phyloP scores from a whole-genome alignment of 1,140 invertebrate species.

The Littorina saxatilis region DNA sequence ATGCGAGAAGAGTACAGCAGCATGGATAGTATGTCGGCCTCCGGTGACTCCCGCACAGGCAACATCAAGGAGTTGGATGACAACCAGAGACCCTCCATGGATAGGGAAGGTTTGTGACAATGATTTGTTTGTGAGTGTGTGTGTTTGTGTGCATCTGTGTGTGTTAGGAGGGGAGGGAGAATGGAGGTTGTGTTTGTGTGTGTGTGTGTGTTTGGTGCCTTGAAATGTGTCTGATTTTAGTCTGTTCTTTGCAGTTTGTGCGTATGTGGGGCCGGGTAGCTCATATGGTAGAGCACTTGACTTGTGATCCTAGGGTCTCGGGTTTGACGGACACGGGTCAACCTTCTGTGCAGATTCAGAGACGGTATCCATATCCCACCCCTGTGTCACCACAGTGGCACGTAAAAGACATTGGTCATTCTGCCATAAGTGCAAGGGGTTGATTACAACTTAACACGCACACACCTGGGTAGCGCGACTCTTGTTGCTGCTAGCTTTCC shows the following conservation, averaged over 20 bases:
- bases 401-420: no score
- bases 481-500: no score
- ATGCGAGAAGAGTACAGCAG: slow-evolving; percentile 22
- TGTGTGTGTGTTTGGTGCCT: background rate
- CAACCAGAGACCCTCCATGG: slow-evolving; percentile 6
- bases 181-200: background rate
- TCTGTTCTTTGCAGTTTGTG: background rate
- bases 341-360: no score
- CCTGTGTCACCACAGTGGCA: no score
- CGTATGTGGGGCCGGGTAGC: background rate
- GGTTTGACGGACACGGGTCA: no score
- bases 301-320: no score
- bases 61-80: slow-evolving; percentile 19
- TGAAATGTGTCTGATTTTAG: background rate
- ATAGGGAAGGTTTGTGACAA: slow-evolving; percentile 13
- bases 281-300: no score
- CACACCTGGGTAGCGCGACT: no score
- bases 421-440: no score
- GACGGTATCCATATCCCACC: no score
- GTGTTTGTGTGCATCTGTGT: background rate
- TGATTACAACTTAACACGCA: no score
- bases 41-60: background rate
- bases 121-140: background rate
- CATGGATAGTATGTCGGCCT: background rate
- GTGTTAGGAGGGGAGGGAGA: background rate